A percentile compares a stretch with the other conserved stretches of the same genome.
Conservation (phyloP, 1,140 invertebrate genomes). For the Pseudomyrmex pallidus region DNA sequence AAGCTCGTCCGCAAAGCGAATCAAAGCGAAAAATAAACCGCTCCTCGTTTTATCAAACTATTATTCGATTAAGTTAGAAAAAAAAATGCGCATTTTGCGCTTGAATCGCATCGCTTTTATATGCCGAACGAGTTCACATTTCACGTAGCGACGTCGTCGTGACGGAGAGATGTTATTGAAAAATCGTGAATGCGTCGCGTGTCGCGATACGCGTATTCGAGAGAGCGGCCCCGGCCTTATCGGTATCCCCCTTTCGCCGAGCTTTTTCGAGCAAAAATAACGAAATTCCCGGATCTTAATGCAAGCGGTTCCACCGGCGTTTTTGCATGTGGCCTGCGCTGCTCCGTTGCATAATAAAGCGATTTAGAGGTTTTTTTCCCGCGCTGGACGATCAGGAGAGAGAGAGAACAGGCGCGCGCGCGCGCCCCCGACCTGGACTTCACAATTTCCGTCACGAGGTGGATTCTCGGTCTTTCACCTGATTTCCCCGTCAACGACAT, state of each 20-base stretch:
- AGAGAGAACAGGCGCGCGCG: slow-evolving; percentile 8
- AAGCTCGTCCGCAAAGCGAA: background rate
- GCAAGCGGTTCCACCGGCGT: slow-evolving; percentile 32
- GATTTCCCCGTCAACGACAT: background rate
- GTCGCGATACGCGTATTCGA: background rate
- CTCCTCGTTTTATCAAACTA: background rate
- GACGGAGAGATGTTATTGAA: slow-evolving; percentile 30
- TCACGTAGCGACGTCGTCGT: background rate
- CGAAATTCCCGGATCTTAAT: slow-evolving; percentile 42
- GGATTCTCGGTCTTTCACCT: background rate
- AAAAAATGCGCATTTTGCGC: background rate
- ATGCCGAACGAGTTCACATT: background rate
- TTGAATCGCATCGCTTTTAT: background rate
- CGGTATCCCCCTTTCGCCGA: background rate
- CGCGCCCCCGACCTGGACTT: background rate
- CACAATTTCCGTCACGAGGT: slow-evolving; percentile 38
- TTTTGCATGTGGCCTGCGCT: slow-evolving; percentile 24
- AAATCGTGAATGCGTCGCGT: slow-evolving; percentile 38
- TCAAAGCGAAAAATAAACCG: background rate
- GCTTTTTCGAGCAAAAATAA: slow-evolving; percentile 30
- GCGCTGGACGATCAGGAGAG: slow-evolving; percentile 9
- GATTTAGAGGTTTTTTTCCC: slow-evolving; percentile 43
- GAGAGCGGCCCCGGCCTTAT: background rate
- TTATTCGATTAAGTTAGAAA: background rate
- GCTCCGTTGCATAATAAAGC: slow-evolving; percentile 53